Percentiles rank a stretch among this genome's conserved stretches.
These are phyloP conservation scores for Mactra quadrangularis DNA, from an alignment of 1,140 invertebrate species.

Conservation along the genomic window DNA sequence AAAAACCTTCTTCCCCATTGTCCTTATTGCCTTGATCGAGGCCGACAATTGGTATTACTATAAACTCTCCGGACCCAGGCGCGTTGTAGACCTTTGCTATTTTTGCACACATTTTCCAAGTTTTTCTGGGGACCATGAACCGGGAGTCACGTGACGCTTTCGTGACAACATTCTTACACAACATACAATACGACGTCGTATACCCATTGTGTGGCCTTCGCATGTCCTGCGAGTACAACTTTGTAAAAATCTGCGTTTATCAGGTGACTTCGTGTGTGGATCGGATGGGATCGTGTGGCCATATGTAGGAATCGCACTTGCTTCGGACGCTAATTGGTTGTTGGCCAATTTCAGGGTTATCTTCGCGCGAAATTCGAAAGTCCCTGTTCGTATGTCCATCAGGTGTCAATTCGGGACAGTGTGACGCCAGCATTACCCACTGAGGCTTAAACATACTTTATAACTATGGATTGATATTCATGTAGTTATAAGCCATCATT, in stretches of 20 bases:
- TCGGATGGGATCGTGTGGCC: constrained; percentile 47
- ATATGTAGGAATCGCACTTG: constrained; percentile 49
- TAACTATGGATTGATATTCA: too few species aligned
- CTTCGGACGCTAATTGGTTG: constrained; percentile 46
- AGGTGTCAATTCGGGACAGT: constrained; percentile 57
- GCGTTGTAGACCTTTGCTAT: too few species aligned
- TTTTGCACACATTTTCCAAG: too few species aligned
- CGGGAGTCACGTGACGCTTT: too few species aligned
- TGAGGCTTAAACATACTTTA: too few species aligned
- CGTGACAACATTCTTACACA: too few species aligned
- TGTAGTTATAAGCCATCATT: too few species aligned
- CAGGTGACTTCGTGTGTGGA: constrained; percentile 41
- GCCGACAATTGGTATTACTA: too few species aligned
- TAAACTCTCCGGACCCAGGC: too few species aligned
- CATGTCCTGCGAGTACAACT: background rate
- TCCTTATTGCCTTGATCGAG: too few species aligned
- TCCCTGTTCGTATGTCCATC: constrained; percentile 55
- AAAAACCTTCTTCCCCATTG: too few species aligned
- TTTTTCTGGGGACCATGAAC: too few species aligned
- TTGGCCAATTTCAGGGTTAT: constrained; percentile 45
- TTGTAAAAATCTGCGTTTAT: constrained; percentile 8
- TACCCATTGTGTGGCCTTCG: constrained; percentile 2
- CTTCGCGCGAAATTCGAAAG: constrained; percentile 61
- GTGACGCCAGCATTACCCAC: constrained; percentile 52
- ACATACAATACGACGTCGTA: background rate